Evolutionary conservation across 2,888 invertebrate species (phyloP), one percentile per base, ranked within the genome.

Genomic region (Erpobdella octoculata): DNA sequence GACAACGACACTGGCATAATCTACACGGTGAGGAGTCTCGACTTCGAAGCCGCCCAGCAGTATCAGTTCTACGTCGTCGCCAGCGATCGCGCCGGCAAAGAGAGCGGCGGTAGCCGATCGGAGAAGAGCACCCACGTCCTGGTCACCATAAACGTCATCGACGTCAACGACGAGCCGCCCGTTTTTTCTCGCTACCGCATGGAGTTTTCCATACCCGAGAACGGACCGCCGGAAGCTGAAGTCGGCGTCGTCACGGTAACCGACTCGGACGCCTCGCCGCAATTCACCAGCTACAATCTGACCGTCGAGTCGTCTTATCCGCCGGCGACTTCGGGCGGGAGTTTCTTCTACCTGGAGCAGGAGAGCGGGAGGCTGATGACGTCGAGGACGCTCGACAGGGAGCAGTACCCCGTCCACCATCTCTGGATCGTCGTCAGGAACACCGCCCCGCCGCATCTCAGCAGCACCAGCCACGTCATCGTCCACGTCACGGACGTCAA

Each of bases 1-100:
- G 61, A 79, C 67, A 59, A 73, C 8, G 74, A 70, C 12, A 75
- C 78, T 5, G 81, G 81, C 0, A 74, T 78, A 36, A 73, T 81
- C 0, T 75, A 76, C 18, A 76, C 79, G 12, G 74, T 75, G 1
- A 73, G 75, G 5, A 75, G 78, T 12, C 71, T 81, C 6, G 75
- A 75, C 41, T 71, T 71, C 46, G 75, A 75, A 69, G 36, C 48
- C 18, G 46, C 46, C 28, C 31, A 71, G 9, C 58, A 38, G 25
- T 59, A 70, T n/a, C 28, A 64, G 41, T 71, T 73, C 64, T 37
- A 46, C 12, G 74, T 75, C 0, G 38, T 65, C 8, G 75, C 75
- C 41, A 70, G 46, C 15, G 75, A 75, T n/a, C n/a, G n/a, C 72
- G 36, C 41, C 15, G 74, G 73, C 15, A 6, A 62, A n/a, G 33